phyloP scores from a whole-genome alignment of 2,888 invertebrate species.

The Ectobius pallidus region DNA sequence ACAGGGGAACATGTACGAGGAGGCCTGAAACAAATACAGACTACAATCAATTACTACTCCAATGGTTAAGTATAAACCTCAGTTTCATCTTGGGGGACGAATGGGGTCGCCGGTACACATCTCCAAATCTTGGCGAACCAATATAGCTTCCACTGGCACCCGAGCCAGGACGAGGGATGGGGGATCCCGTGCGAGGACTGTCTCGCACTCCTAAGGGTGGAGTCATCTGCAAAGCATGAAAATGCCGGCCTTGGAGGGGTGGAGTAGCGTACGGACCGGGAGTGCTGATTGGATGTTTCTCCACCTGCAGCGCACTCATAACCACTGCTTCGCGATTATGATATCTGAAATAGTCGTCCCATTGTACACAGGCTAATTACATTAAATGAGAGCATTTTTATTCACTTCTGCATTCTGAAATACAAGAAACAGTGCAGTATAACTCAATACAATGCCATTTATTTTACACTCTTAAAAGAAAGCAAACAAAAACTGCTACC shows the following conservation, averaged over 20 bases:
- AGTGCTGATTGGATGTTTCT: constrained; percentile 87
- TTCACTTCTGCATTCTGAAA: too few species aligned
- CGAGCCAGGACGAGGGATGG: constrained; percentile 41
- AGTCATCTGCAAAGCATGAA: constrained; percentile 66
- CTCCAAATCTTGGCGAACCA: constrained; percentile 58
- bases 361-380: too few species aligned
- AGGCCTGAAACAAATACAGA: constrained; percentile 34
- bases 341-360: constrained; percentile 66
- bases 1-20: constrained; percentile 11
- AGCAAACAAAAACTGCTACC: too few species aligned
- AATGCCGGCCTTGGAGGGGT: constrained; percentile 63
- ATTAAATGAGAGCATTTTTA: too few species aligned
- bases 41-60: constrained; percentile 29
- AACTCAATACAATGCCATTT: too few species aligned
- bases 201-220: constrained; percentile 64
- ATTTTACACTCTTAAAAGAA: too few species aligned
- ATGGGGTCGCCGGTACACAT: constrained; percentile 66
- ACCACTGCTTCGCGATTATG: constrained; percentile 92
- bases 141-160: constrained; percentile 42
- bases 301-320: constrained; percentile 90
- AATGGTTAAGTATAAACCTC: constrained; percentile 64
- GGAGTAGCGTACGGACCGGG: constrained; percentile 82
- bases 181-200: constrained; percentile 53
- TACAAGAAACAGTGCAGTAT: too few species aligned
- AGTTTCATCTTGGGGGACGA: constrained; percentile 92